These are phyloP conservation scores for Tricholaema leucomelas DNA, from an alignment of 2,113 vertebrate species.

Conservation along the genomic window DNA sequence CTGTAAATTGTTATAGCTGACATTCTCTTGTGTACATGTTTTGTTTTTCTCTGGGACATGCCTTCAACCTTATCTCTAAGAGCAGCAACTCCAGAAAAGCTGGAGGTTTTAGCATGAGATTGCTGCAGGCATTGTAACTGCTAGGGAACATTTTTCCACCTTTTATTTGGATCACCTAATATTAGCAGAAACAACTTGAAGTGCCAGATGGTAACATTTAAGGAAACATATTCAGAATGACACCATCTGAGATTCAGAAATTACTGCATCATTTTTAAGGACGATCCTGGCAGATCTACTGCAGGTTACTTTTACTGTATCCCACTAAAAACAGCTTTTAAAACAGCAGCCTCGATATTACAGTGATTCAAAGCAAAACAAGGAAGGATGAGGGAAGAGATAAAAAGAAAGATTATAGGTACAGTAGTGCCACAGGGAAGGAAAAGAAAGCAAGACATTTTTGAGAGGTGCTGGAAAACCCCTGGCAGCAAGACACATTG, in stretches of 20 bases:
- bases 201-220: background rate
- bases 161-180: background rate
- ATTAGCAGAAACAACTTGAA: background rate
- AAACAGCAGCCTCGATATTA: background rate
- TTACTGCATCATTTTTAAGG: background rate
- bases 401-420: background rate
- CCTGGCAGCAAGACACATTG: background rate
- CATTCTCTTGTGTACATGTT: background rate
- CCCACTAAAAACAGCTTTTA: background rate
- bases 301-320: background rate
- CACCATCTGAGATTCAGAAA: background rate
- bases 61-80: background rate
- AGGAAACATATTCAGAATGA: background rate
- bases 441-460: background rate
- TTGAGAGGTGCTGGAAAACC: background rate
- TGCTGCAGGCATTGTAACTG: background rate
- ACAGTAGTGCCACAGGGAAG: background rate
- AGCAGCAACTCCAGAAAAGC: fast-evolving
- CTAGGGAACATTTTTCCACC: background rate
- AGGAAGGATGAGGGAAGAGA: background rate
- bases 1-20: background rate
- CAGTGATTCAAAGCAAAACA: background rate
- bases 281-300: background rate
- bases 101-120: fast-evolving
- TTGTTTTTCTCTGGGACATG: background rate